Conservation (phyloP, 1,140 invertebrate species). For the Drosophila ercepeae region DNA sequence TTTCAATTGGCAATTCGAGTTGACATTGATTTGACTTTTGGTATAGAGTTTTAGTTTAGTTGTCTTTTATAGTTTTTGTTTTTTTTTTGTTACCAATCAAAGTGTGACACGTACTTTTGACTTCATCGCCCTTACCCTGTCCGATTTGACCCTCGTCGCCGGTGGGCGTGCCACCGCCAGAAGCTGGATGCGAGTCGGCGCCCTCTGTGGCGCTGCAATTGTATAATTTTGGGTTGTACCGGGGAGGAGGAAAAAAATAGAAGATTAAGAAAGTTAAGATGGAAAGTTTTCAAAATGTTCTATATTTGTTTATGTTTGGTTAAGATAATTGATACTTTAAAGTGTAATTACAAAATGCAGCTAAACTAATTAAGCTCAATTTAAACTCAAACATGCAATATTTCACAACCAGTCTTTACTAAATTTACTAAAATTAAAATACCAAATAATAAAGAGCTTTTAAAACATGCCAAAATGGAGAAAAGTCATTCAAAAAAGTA, state of each 20-base stretch:
- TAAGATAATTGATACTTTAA: not conserved
- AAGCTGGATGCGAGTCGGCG: conserved; percentile 91
- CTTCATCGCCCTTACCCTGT: conserved; percentile 87
- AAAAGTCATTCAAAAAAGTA: not conserved
- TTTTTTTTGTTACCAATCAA: conserved; percentile 70
- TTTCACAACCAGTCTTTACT: not conserved
- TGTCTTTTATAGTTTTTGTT: conserved; percentile 48
- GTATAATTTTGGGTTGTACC: conserved; percentile 24
- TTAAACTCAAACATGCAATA: not conserved
- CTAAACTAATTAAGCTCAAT: not conserved
- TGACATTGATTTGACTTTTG: conserved; percentile 28
- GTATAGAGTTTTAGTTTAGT: conserved; percentile 28
- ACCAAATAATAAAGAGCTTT: not conserved
- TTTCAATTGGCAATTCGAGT: conserved; percentile 33
- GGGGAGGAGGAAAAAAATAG: conserved; percentile 6
- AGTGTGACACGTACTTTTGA: conserved; percentile 82
- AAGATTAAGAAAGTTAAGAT: not conserved
- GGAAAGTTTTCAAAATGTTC: not conserved
- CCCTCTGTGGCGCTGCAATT: conserved; percentile 91
- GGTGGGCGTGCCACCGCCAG: conserved; percentile 89
- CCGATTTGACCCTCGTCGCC: conserved; percentile 92
- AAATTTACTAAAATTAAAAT: not conserved
- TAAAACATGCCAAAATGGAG: conserved; percentile 2
- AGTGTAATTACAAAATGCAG: conserved; percentile 28
- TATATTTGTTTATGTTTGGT: not conserved